phyloP scores from a whole-genome alignment of 2,888 invertebrate species.

The Sinhomidia bicolor region DNA sequence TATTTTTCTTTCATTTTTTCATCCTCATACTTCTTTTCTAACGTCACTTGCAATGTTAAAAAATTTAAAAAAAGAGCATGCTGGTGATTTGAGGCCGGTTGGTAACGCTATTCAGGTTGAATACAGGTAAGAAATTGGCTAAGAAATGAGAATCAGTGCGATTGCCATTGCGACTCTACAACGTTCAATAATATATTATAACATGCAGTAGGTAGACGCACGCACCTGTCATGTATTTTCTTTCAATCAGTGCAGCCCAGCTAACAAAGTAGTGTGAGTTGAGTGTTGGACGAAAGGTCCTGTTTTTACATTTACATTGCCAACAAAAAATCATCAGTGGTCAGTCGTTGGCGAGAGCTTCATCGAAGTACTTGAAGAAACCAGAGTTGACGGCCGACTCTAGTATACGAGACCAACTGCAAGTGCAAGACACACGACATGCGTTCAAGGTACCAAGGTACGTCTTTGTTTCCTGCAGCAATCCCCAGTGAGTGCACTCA shows the following conservation, averaged over 20 bases:
- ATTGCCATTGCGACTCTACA: background rate
- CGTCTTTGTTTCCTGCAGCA: background rate
- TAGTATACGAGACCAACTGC: background rate
- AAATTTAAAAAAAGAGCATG: background rate
- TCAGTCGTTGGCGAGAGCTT: slow-evolving; percentile 68
- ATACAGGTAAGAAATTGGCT: background rate
- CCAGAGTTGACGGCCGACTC: background rate
- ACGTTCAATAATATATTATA: too few relatives aligned
- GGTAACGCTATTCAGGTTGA: too few relatives aligned
- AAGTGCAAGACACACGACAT: background rate
- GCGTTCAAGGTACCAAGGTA: too few relatives aligned
- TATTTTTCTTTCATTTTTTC: too few relatives aligned
- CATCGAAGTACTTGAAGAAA: slow-evolving; percentile 39
- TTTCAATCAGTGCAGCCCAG: background rate
- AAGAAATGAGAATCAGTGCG: background rate
- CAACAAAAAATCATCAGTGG: slow-evolving; percentile 43
- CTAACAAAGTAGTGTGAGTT: background rate
- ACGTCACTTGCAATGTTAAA: too few relatives aligned
- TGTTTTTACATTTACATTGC: slow-evolving; percentile 21
- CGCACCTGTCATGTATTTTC: slow-evolving; percentile 17
- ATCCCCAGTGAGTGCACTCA: background rate
- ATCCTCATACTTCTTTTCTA: too few relatives aligned
- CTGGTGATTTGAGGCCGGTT: background rate
- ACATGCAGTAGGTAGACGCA: too few relatives aligned
- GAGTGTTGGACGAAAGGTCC: background rate